phyloP scores from a whole-genome alignment of 2,797 vertebrate species.

The Benthosema pterotum region DNA sequence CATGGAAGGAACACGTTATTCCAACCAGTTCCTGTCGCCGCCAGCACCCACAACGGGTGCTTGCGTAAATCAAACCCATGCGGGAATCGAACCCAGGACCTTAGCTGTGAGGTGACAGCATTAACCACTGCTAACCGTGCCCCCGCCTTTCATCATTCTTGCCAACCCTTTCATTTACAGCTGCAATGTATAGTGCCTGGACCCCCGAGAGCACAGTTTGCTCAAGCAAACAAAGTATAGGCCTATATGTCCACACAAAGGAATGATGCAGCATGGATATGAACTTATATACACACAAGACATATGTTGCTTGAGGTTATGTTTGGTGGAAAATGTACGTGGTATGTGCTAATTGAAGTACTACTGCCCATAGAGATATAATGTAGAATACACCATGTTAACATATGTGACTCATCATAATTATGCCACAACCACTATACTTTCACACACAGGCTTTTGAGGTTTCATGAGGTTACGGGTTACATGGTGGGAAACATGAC shows the following conservation, averaged over 20 bases:
- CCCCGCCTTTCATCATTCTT: conserved; percentile 28
- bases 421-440: not conserved
- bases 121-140: no score
- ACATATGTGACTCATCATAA: not conserved
- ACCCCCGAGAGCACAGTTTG: not conserved
- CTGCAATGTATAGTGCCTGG: not conserved
- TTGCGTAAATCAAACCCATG: no score
- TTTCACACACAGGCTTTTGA: not conserved
- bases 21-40: no score
- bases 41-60: no score
- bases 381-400: no score
- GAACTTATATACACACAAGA: not conserved
- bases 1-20: no score
- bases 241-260: no score
- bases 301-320: not conserved
- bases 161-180: conserved; percentile 16
- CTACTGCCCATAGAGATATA: no score
- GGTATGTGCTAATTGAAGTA: not conserved
- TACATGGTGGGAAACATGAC: not conserved
- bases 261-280: not conserved
- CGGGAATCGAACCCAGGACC: no score
- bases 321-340: not conserved
- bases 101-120: no score
- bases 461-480: not conserved
- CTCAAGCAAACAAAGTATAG: not conserved